Conservation (phyloP, 2,113 vertebrate species). For the Alethe diademata region DNA sequence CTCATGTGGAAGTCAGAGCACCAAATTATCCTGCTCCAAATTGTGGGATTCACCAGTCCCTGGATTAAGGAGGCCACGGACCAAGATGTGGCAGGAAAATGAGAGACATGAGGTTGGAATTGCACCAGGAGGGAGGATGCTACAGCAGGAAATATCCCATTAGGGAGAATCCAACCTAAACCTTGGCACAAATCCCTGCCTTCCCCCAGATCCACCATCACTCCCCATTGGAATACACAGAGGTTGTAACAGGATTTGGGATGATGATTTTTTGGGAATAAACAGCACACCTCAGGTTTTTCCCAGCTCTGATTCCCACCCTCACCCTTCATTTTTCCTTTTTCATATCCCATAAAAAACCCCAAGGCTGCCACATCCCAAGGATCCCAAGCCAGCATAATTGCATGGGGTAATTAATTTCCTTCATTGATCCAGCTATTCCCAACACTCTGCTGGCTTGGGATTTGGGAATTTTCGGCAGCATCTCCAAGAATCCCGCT, state of each 20-base stretch:
- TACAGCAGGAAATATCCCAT: neutral
- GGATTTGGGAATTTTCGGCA: neutral
- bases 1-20: neutral
- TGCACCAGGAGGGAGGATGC: neutral
- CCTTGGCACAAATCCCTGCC: neutral
- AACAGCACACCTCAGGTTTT: neutral
- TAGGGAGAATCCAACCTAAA: neutral
- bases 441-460: neutral
- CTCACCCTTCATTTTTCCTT: neutral
- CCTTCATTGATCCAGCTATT: neutral
- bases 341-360: neutral
- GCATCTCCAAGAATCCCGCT: neutral
- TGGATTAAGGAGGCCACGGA: rapidly evolving
- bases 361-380: neutral
- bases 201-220: neutral
- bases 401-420: neutral
- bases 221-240: neutral
- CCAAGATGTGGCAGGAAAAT: neutral
- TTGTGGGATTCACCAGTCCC: neutral
- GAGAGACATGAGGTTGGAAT: neutral
- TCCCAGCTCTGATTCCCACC: neutral
- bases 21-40: neutral
- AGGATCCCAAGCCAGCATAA: rapidly evolving
- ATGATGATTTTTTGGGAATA: neutral
- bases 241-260: neutral